Base-by-base conservation (phyloP, 2,797 vertebrate species). In the Anas georgica region DNA sequence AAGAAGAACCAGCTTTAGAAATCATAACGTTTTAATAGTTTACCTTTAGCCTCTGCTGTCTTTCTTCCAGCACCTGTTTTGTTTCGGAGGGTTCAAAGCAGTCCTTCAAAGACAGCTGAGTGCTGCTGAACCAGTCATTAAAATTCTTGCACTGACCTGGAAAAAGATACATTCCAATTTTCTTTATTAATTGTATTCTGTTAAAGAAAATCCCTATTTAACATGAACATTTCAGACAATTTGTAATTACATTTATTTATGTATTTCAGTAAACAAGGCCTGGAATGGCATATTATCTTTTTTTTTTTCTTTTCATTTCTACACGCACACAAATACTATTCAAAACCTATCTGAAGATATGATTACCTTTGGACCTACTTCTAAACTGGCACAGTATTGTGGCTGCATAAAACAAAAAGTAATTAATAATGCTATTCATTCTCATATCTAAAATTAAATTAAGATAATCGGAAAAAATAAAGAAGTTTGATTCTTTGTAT, bases 41-140 rank as follows among this genome's bases (percentile, higher is more conserved):
- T 94, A 99, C 99, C 73, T 95, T 96, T 64, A 99, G 97, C 91
- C 96, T 98, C 63, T 98, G 98, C 52, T 98, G 95, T 41, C 97
- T 98, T 10, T 97, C 98, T 92, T 99, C 98, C 80, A 98, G 83
- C 25, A 97, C 92, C 4, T 46, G 59, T 95, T 97, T 98, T 69
- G 97, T 98, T 98, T 98, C 98, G 17, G 98, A 98, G 54, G 98
- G 97, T 88, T 99, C 98, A 91, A 99, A 99, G 91, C 99, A 99
- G 60, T 99, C 98, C 14, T 99, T 98, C 80, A 99, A 98, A 18
- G 98, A 98, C 43, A 98, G 81, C 95, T 98, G 98, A 87, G 98
- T 78, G 75, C 97, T 98, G 97, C 98, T 98, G 96, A 99, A 98
- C 98, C 98, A 99, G 50, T 98, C 98, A 58, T 98, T 98, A 94